Conservation (phyloP, 2,888 invertebrate species). For the Tipula vernalis region DNA sequence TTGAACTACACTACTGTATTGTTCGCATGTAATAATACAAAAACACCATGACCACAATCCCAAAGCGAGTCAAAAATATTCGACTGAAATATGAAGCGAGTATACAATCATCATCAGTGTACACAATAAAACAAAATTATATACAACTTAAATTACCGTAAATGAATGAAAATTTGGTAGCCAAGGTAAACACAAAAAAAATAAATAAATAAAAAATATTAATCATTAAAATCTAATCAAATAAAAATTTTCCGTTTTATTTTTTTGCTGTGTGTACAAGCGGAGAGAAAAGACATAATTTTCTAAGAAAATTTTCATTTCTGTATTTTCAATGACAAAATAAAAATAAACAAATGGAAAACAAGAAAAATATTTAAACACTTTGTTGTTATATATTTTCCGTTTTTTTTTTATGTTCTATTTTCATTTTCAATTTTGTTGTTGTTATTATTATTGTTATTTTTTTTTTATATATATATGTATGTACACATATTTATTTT, state of each 20-base stretch:
- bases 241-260: not conserved
- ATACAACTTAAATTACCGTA: not conserved
- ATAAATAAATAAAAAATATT: not conserved
- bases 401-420: not conserved
- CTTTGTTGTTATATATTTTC: not conserved
- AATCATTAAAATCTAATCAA: constrained; percentile 4
- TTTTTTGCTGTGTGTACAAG: not conserved
- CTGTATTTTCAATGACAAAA: constrained; percentile 4
- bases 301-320: not conserved
- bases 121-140: not conserved
- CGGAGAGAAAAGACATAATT: not conserved
- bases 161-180: not conserved
- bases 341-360: not conserved
- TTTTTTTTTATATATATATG: not conserved
- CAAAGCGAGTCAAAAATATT: not conserved
- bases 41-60: not conserved
- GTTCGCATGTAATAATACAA: too few relatives aligned
- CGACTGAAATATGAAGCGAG: not conserved
- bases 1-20: too few relatives aligned
- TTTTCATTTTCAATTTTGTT: not conserved
- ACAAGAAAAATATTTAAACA: constrained; percentile 7
- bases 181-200: not conserved
- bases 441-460: not conserved
- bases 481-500: not conserved
- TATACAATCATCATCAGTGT: not conserved